Percentiles rank a stretch among this genome's conserved stretches.
Conservation (phyloP, 2,888 invertebrate species). For the Cephus pygmeus region DNA sequence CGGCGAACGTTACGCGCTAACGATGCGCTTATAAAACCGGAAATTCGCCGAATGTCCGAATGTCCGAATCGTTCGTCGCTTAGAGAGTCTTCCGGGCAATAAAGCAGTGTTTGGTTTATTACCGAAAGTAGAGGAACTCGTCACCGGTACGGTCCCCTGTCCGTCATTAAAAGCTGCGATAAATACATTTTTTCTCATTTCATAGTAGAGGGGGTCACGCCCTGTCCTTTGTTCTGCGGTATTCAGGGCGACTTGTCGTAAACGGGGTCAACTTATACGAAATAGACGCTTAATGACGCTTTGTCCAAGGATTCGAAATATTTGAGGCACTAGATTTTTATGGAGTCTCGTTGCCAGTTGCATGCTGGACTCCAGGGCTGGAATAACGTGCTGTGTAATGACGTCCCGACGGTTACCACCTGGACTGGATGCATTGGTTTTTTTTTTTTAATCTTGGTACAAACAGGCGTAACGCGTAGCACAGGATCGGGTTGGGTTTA, state of each 20-base stretch:
- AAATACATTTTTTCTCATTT: slow-evolving; percentile 25
- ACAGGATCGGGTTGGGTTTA: not conserved
- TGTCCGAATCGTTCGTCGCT: slow-evolving; percentile 49
- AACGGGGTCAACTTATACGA: not conserved
- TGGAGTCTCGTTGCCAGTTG: not conserved
- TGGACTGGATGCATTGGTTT: not conserved
- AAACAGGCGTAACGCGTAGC: slow-evolving; percentile 8
- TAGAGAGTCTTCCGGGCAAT: slow-evolving; percentile 49
- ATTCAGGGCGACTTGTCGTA: not conserved
- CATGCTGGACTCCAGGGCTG: not conserved
- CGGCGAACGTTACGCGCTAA: slow-evolving; percentile 48
- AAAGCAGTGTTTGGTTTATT: slow-evolving; percentile 34
- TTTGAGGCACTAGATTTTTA: not conserved
- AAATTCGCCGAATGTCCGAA: slow-evolving; percentile 50
- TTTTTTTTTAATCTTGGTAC: not conserved
- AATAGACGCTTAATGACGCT: not conserved
- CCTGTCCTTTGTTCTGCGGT: not conserved
- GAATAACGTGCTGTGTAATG: not conserved
- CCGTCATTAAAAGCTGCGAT: slow-evolving; percentile 43
- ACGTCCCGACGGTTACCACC: not conserved
- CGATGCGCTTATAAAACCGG: slow-evolving; percentile 61
- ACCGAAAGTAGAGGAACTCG: slow-evolving; percentile 13
- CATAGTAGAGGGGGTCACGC: not conserved
- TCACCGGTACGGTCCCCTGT: slow-evolving; percentile 9
- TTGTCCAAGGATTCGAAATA: not conserved